These are phyloP conservation scores for Threskiornis aethiopicus DNA, from an alignment of 2,797 vertebrate species.

Conservation along the genomic window DNA sequence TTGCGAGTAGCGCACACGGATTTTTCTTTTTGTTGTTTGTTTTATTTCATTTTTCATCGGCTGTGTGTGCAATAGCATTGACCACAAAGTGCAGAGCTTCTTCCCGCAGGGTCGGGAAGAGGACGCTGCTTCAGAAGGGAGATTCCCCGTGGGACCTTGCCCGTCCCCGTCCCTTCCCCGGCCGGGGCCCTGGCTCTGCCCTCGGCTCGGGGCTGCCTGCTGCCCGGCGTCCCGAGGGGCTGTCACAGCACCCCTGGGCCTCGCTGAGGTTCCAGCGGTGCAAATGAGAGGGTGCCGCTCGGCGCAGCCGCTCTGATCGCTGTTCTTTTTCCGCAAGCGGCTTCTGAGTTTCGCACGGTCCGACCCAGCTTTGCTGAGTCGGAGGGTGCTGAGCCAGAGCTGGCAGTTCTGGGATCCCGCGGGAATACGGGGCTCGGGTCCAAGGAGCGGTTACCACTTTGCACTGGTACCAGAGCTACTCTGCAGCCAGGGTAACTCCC, in stretches of 20 bases:
- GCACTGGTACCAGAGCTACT: not conserved
- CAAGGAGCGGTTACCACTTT: rapidly evolving
- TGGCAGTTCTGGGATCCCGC: rapidly evolving
- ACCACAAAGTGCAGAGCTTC: not conserved
- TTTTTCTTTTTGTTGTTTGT: rapidly evolving
- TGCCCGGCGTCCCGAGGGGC: rapidly evolving
- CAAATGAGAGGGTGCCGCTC: not conserved
- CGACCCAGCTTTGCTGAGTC: not conserved
- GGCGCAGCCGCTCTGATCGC: rapidly evolving
- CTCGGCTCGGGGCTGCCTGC: rapidly evolving
- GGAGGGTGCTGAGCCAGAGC: not conserved
- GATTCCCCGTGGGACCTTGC: rapidly evolving
- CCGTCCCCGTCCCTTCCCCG: rapidly evolving
- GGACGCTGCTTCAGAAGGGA: not conserved
- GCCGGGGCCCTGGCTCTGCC: not conserved
- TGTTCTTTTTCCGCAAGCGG: not conserved
- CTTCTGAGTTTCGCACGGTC: not conserved
- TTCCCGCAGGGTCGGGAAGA: rapidly evolving
- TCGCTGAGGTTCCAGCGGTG: rapidly evolving
- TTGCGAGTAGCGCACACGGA: rapidly evolving
- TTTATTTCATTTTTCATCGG: rapidly evolving
- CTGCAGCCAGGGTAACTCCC: rapidly evolving
- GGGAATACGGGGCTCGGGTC: rapidly evolving
- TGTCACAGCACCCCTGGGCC: not conserved
- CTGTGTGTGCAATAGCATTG: rapidly evolving